Conservation (phyloP, 2,888 invertebrate species). For the Oxyscelio sp. region DNA sequence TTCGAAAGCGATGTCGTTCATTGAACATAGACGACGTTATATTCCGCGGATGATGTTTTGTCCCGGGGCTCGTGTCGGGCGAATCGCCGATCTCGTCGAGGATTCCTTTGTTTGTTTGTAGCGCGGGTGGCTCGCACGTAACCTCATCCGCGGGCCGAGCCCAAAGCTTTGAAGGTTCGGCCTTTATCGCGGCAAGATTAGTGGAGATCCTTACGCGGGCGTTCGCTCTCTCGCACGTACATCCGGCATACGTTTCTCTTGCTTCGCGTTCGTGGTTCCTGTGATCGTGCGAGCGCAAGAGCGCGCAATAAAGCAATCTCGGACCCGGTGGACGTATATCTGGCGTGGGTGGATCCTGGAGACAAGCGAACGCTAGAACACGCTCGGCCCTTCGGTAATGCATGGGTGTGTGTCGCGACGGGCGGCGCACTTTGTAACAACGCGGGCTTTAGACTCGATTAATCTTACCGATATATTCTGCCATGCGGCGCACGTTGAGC, state of each 20-base stretch:
- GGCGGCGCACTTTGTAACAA: slow-evolving; percentile 89
- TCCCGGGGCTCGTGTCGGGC: slow-evolving; percentile 49
- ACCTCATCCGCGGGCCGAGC: slow-evolving; percentile 63
- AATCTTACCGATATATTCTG: slow-evolving; percentile 87
- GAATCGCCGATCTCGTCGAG: slow-evolving; percentile 46
- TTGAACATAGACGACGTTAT: slow-evolving; percentile 45
- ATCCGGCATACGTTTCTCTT: slow-evolving; percentile 36
- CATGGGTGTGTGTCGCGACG: slow-evolving; percentile 86
- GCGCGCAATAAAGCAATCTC: slow-evolving; percentile 80
- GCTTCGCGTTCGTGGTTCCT: slow-evolving; percentile 66
- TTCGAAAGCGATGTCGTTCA: slow-evolving; percentile 59
- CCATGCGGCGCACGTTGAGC: slow-evolving; percentile 79
- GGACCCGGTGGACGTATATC: slow-evolving; percentile 74
- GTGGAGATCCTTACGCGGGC: slow-evolving; percentile 73
- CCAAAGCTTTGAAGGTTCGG: slow-evolving; percentile 61
- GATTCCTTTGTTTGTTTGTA: slow-evolving; percentile 64
- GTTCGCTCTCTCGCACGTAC: slow-evolving; percentile 63
- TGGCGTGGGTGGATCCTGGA: slow-evolving; percentile 85
- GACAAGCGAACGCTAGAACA: slow-evolving; percentile 84
- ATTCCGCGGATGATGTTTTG: slow-evolving; percentile 55
- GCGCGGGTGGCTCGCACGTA: slow-evolving; percentile 69
- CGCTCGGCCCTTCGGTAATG: slow-evolving; percentile 83
- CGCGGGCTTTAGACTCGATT: slow-evolving; percentile 88
- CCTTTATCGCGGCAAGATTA: slow-evolving; percentile 75
- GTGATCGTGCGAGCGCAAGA: slow-evolving; percentile 68